Evolutionary conservation across 2,113 vertebrate species (phyloP).

Genomic region (Cromileptes altivelis): DNA sequence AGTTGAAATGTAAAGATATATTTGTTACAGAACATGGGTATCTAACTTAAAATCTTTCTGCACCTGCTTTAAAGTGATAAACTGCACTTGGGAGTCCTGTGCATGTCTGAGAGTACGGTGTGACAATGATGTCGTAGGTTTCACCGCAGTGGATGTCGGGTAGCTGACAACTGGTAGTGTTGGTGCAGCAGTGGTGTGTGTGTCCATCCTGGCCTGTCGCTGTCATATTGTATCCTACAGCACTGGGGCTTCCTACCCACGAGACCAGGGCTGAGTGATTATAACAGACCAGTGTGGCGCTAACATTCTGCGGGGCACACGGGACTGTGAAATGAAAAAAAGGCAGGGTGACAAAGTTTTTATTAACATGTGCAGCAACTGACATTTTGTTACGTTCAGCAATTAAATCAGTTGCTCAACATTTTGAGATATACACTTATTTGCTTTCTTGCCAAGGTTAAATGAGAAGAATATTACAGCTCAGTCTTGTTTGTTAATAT

Average conservation of each 20-base stretch:
- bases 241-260: slow-evolving; percentile 64
- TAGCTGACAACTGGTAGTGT: slow-evolving; percentile 57
- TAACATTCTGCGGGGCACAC: slow-evolving; percentile 77
- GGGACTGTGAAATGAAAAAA: slow-evolving; percentile 63
- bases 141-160: slow-evolving; percentile 72
- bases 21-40: neutral
- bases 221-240: slow-evolving; percentile 69
- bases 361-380: neutral
- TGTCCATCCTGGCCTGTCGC: slow-evolving; percentile 41
- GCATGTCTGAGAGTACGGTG: slow-evolving; percentile 69
- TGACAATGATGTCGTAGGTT: slow-evolving; percentile 69
- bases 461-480: too few species aligned
- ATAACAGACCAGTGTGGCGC: slow-evolving; percentile 61
- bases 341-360: neutral
- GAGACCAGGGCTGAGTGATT: slow-evolving; percentile 66
- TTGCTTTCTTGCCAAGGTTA: too few species aligned
- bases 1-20: neutral
- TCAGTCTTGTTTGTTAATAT: too few species aligned
- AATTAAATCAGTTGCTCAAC: neutral
- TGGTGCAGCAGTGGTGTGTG: slow-evolving; percentile 51
- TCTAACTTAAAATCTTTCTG: neutral
- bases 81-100: slow-evolving; percentile 55
- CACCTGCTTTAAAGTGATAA: slow-evolving; percentile 71
- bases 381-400: neutral
- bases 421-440: too few species aligned